Base-by-base conservation (phyloP, 2,888 invertebrate genomes). In the Prenolepis imparis region DNA sequence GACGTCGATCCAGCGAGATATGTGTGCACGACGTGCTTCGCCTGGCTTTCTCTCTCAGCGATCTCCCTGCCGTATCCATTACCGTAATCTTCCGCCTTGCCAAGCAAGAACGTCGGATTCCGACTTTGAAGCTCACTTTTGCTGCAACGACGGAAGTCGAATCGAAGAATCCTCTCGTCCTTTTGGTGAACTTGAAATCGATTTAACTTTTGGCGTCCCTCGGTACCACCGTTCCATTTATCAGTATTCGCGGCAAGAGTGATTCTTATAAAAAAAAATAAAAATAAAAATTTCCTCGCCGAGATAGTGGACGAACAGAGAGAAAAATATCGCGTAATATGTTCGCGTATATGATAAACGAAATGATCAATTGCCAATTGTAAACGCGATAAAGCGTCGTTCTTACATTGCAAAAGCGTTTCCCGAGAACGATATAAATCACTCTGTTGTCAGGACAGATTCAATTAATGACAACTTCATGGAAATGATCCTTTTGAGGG, bases 41-140 rank as follows among this genome's bases (percentile, higher is more conserved):
- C 48, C 32, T 41, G 52, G 64, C 63, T 48, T 73, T 64, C 36
- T 61, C 41, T 64, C 48, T 61, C 41, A 82, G 68, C 57, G 82
- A 82, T 77, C 55, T 66, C 18, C 70, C 28, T 61, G 59, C 44
- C 55, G 82, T 77, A 82, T 84, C 83, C 67, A 83, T 84, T 86
- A 74, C 78, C 78, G 68, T 85, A 59, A 85, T 84, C 86, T 72
- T 73, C 66, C 24, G 63, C 59, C 63, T 73, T 86, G 77, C 73
- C 80, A 63, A 66, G 55, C 55, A 70, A 74, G 68, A 82, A 36
- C 70, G 18, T 68, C 52, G 74, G 74, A 83, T 74, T 70, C 66
- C 57, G 66, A 73, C 81, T 73, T 81, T 75, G 55, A 72, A 75
- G 41, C 80, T 61, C 21, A 68, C 68, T 59, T 68, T 67, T 68